Evolutionary conservation across 2,888 invertebrate species (phyloP).

Genomic region (Clunio marinus): DNA sequence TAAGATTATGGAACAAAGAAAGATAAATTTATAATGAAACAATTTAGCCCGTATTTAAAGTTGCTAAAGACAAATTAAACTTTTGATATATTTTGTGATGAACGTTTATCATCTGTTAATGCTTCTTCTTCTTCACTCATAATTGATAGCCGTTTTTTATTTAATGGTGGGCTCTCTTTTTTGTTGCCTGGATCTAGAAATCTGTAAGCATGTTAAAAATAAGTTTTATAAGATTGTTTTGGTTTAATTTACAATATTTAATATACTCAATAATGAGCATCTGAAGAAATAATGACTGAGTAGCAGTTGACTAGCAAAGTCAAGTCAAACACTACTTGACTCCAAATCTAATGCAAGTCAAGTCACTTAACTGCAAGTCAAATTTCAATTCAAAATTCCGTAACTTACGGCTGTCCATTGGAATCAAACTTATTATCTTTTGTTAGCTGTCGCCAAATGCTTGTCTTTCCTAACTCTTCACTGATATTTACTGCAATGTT

Average conservation of each 20-base stretch:
- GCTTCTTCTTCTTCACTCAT: slow-evolving; percentile 27
- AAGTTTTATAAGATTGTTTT: not conserved
- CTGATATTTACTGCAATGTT: slow-evolving; percentile 89
- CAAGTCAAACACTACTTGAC: no score
- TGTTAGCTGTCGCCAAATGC: slow-evolving; percentile 91
- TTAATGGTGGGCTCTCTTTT: not conserved
- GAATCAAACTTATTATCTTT: slow-evolving; percentile 53
- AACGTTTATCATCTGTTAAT: not conserved
- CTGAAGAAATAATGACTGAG: no score
- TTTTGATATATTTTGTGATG: slow-evolving; percentile 32
- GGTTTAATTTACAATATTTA: not conserved
- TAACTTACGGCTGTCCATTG: slow-evolving; percentile 25
- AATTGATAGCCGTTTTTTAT: slow-evolving; percentile 30
- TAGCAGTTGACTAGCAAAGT: no score
- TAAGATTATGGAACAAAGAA: no score
- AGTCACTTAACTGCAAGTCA: no score
- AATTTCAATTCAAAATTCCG: no score
- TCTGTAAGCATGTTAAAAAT: not conserved
- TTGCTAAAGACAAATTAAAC: slow-evolving; percentile 14
- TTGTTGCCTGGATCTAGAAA: slow-evolving; percentile 9
- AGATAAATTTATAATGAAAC: no score
- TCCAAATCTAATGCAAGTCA: no score
- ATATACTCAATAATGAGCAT: not conserved
- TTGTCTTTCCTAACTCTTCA: slow-evolving; percentile 88
- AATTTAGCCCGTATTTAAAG: no score